Evolutionary conservation across 2,888 invertebrate genomes (phyloP), one percentile per base, ranked within the genome.

Genomic region (Xestoiulus laeticollis): DNA sequence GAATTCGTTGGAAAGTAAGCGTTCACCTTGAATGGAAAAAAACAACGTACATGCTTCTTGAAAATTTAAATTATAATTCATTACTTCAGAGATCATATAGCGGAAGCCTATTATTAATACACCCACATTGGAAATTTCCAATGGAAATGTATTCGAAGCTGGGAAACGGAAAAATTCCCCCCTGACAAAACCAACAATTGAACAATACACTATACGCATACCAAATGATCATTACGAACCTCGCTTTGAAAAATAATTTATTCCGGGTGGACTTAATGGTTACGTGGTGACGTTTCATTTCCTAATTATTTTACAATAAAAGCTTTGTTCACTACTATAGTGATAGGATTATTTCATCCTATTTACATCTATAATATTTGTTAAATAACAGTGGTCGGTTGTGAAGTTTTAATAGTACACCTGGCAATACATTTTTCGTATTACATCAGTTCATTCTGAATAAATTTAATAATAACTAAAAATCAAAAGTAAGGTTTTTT

Each of bases 121-220:
- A 68, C 68, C 68, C 26, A 68, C 68, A 68, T 68, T 26, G 68
- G n/a, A 68, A 68, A 68, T n/a, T 53, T 68, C 26, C 68, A 26
- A 68, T 68, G 68, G 26, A 68, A 68, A 68, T 68, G 22, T 68
- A 68, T 68, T 68, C 68, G 6, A 26, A 68, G 26, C 1, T 26
- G 8, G 68, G 68, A 68, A 68, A 68, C 3, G 68, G 26, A 68
- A n/a, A n/a, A 68, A 68, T 68, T 68, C n/a, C 68, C 68, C 68
- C 16, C 10, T 22, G 68, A 68, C 68, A 68, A 26, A 68, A 26
- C 68, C 22, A 68, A 68, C 68, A 68, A 26, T 68, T 26, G 68
- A 68, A 68, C 68, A 68, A 68, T 68, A 68, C 68, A 68, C 68
- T 26, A n/a, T n/a, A 22, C 26, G 68, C 68, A 68, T 68, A 68